Evolutionary conservation across 2,113 vertebrate genomes (phyloP).

Genomic region (Furnarius figulus): DNA sequence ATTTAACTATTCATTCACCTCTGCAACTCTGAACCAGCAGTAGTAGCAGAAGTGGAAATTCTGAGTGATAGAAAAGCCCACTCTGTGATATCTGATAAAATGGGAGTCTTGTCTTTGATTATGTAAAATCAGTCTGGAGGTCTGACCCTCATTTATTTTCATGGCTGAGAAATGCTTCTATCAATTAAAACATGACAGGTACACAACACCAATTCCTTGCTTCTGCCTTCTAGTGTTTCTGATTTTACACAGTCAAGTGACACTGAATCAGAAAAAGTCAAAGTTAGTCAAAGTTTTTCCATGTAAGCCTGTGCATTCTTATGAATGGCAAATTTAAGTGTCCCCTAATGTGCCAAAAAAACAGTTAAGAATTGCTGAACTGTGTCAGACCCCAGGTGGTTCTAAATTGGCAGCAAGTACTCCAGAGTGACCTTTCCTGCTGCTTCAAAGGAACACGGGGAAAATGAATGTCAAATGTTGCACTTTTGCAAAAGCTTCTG

Average conservation of each 20-base stretch:
- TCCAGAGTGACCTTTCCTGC: background rate
- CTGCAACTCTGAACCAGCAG: background rate
- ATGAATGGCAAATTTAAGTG: background rate
- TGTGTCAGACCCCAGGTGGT: background rate
- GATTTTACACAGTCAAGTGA: background rate
- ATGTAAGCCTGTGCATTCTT: background rate
- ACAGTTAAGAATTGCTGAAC: background rate
- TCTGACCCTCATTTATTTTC: background rate
- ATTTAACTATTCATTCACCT: background rate
- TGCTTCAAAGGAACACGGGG: background rate
- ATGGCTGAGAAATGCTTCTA: background rate
- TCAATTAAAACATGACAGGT: background rate
- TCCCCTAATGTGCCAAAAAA: background rate
- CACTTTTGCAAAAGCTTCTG: background rate
- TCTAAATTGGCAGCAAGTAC: background rate
- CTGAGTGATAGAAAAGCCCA: background rate
- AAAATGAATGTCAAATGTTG: background rate
- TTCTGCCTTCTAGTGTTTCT: background rate
- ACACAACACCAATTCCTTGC: background rate
- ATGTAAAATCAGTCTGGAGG: background rate
- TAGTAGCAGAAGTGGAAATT: background rate
- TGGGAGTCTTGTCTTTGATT: background rate
- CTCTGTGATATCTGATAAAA: background rate
- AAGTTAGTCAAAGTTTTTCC: background rate
- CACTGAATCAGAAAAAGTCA: background rate